Percentiles rank a stretch among this genome's conserved stretches.
These are phyloP conservation scores for Peromyscus polionotus DNA, from an alignment of 2,113 vertebrate species.

Conservation along the genomic window DNA sequence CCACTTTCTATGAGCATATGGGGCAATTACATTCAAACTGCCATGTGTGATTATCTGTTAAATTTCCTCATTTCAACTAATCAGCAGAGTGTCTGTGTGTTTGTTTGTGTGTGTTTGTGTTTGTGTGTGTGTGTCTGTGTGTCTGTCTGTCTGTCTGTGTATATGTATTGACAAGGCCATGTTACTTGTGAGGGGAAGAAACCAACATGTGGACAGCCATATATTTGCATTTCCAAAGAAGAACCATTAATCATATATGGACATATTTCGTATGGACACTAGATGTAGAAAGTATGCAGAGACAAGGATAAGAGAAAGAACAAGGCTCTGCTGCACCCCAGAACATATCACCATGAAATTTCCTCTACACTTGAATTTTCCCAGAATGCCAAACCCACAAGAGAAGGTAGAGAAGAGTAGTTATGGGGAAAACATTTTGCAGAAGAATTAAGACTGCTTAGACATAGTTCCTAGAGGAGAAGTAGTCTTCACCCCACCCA, in stretches of 20 bases:
- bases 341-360: background rate
- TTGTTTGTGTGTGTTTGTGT: background rate
- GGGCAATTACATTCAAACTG: background rate
- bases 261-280: background rate
- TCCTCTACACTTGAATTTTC: background rate
- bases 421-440: background rate
- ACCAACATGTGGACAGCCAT: background rate
- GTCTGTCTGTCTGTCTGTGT: background rate
- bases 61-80: background rate
- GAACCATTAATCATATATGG: background rate
- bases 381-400: background rate
- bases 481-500: background rate
- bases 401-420: background rate
- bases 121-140: background rate
- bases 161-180: background rate
- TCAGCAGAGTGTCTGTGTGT: background rate
- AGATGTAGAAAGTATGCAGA: background rate
- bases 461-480: background rate
- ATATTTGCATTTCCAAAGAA: background rate
- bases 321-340: background rate
- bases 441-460: background rate
- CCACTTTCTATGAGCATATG: background rate
- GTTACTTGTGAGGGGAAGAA: background rate
- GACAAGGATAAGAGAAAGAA: constrained; percentile 12
- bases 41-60: background rate